Evolutionary conservation across 2,113 vertebrate species (phyloP).

Genomic region (Trematomus loennbergii): DNA sequence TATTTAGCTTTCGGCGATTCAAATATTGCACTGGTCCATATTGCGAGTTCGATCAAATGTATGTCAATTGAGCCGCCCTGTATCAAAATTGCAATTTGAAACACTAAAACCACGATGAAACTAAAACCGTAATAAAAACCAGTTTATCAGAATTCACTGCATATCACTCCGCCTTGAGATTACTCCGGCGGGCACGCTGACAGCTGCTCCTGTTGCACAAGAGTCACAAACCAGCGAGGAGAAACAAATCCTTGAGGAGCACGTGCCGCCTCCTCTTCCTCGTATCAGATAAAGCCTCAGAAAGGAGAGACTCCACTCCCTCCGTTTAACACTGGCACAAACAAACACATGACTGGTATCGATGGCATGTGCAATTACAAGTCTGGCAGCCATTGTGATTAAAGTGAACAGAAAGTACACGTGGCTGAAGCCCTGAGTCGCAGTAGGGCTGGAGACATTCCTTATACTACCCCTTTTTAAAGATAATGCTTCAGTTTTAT

Average conservation of each 20-base stretch:
- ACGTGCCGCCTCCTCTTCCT: not conserved
- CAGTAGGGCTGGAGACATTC: too few species aligned
- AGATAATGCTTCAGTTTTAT: too few species aligned
- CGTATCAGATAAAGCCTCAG: not conserved
- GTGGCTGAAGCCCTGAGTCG: not conserved
- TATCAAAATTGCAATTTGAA: too few species aligned
- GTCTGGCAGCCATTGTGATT: slow-evolving; percentile 19
- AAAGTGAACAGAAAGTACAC: not conserved
- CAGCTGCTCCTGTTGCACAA: slow-evolving; percentile 42
- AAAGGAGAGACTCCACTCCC: slow-evolving; percentile 27
- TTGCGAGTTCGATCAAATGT: too few species aligned
- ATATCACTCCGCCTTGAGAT: slow-evolving; percentile 12
- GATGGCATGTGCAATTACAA: slow-evolving; percentile 58
- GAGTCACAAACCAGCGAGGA: slow-evolving; percentile 23
- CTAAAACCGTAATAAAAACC: slow-evolving; percentile 6
- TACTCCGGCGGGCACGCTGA: slow-evolving; percentile 22
- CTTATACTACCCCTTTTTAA: too few species aligned
- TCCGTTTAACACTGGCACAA: slow-evolving; percentile 17
- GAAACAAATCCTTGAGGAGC: slow-evolving; percentile 29
- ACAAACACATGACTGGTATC: slow-evolving; percentile 49
- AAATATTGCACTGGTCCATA: too few species aligned
- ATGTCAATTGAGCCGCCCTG: too few species aligned
- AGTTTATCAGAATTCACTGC: not conserved
- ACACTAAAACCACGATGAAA: not conserved
- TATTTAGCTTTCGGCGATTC: too few species aligned